Evolutionary conservation across 2,888 invertebrate genomes (phyloP), one percentile per base, ranked within the genome.

Genomic region (Cecidostiba fungosa): DNA sequence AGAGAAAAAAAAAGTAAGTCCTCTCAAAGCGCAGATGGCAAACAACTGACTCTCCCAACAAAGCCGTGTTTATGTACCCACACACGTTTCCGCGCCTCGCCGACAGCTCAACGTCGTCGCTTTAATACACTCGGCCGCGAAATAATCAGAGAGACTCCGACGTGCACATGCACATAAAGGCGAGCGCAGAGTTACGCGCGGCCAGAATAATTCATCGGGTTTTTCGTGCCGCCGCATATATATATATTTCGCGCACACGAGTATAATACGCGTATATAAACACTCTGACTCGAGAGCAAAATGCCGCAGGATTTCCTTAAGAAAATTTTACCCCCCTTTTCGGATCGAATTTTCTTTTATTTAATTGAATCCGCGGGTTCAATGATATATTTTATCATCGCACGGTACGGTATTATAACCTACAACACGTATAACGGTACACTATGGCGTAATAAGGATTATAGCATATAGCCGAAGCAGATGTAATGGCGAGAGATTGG

Each of bases 201-300:
- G 50, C 50, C 50, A 23, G 73, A 82, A 85, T 78, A 82, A 82
- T 77, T 82, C 59, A 82, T 77, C 66, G 19, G 66, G 23, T 66
- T 66, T 77, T 77, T 77, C 39, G 14, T 29, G 10, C 32, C 2
- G 66, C 32, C 23, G n/a, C 62, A 72, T 39, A n/a, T n/a, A n/a
- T n/a, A n/a, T n/a, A n/a, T n/a, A 12, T 4, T 1, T 47, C 14
- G 8, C 19, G 19, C 12, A 39, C n/a, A n/a, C 54, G 50, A 19
- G 19, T 19, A 43, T 43, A 43, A 43, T 43, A 39, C 6, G 10
- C 14, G 14, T 8, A n/a, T 19, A n/a, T 70, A 23, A 72, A 39
- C 36, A 23, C 36, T 72, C 39, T 8, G 19, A 23, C 43, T 36
- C 39, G 39, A 12, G 36, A 36, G n/a, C 26, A 26, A 10, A 10